Conservation (phyloP, 2,888 invertebrate species). For the Escarpia spicata region DNA sequence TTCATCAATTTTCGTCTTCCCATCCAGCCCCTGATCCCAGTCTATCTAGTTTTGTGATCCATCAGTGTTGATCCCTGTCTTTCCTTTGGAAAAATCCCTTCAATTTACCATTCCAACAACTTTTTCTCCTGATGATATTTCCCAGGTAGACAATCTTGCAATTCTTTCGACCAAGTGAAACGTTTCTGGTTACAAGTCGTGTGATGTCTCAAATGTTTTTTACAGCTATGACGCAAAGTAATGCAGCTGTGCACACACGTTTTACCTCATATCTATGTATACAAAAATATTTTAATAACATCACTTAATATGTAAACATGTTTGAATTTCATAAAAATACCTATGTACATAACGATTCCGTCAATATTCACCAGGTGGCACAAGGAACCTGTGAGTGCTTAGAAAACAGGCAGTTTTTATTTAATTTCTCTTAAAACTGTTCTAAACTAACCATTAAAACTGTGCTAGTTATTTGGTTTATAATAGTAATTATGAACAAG, state of each 20-base stretch:
- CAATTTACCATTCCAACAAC: neutral
- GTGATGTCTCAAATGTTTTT: neutral
- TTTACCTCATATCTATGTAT: neutral
- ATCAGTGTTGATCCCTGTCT: neutral
- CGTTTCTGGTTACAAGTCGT: neutral
- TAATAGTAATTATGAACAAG: no score
- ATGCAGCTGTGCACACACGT: neutral
- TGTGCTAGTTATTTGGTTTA: no score
- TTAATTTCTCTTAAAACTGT: neutral
- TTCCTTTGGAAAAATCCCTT: neutral
- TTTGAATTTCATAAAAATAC: neutral
- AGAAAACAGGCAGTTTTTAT: neutral
- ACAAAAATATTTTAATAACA: neutral
- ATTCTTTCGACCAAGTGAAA: conserved; percentile 3
- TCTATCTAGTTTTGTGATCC: neutral
- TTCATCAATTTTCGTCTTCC: neutral
- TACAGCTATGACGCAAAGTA: neutral
- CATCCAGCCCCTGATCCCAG: neutral
- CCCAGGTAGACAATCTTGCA: neutral
- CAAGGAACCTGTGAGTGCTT: neutral
- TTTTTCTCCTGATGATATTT: neutral
- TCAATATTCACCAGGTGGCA: neutral
- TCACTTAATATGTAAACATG: neutral
- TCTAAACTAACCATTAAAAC: neutral
- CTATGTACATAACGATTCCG: neutral